Evolutionary conservation across 2,113 vertebrate genomes (phyloP).

Genomic region (Podarcis muralis): DNA sequence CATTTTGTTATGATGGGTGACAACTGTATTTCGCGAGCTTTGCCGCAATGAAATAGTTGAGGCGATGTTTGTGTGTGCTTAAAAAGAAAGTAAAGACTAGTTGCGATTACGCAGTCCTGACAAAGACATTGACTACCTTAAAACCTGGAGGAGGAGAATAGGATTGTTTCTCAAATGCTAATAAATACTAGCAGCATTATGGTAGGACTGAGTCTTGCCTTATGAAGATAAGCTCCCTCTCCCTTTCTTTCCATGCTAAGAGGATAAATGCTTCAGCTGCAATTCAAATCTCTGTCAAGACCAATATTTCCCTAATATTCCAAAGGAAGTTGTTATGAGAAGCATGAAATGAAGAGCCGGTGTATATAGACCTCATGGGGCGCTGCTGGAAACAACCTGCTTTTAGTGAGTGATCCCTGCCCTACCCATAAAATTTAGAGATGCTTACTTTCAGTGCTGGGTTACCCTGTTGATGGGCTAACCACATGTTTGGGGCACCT

Average conservation of each 20-base stretch:
- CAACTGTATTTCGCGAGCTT: not conserved
- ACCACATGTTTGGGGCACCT: too few relatives aligned
- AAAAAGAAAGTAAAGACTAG: not conserved
- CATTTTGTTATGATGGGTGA: not conserved
- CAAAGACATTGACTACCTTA: not conserved
- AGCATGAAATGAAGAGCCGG: conserved; percentile 5
- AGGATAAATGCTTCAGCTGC: not conserved
- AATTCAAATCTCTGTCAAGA: not conserved
- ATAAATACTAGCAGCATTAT: not conserved
- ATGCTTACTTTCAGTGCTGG: not conserved
- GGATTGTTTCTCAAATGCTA: not conserved
- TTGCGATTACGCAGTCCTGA: not conserved
- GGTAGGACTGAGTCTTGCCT: not conserved
- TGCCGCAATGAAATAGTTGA: not conserved
- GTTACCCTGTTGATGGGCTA: too few relatives aligned
- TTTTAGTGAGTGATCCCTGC: not conserved
- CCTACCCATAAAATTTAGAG: not conserved
- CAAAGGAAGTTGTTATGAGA: conserved; percentile 29
- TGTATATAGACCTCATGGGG: not conserved
- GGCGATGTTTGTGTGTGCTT: not conserved
- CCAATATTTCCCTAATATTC: not conserved
- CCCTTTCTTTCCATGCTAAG: not conserved
- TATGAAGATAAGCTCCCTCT: conserved; percentile 6
- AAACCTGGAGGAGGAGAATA: not conserved
- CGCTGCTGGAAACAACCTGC: not conserved